Evolutionary conservation across 2,113 vertebrate genomes (phyloP), one percentile per base, ranked within the genome.

Genomic region (Corydoras maculifer): DNA sequence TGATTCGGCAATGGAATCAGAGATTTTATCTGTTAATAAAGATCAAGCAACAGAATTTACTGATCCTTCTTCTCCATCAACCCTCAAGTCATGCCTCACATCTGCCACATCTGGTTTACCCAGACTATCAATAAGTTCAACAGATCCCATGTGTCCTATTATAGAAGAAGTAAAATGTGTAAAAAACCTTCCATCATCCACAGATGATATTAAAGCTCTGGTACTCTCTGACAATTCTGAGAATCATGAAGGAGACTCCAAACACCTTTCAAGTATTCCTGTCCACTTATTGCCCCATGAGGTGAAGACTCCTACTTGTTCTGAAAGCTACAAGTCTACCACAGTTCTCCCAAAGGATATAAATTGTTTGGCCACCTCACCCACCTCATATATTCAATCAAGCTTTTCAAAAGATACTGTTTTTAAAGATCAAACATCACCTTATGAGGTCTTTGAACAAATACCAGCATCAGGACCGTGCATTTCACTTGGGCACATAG

Each of bases 361-460:
- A 62, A 31, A 31, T 65, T 48, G 70, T 71, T 55, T 58, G 15
- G 49, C 43, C 7, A 62, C 50, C 31, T 81, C 84, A 59, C 76
- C 70, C 74, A 53, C 66, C 58, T 66, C 48, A 66, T 54, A 29
- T 57, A 9, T 69, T 54, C 68, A 51, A 63, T 58, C 67, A 69
- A 57, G 12, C 53, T 59, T 53, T 59, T 15, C 55, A 75, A 15
- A 25, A 58, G 25, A 75, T 9, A 59, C 3, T 29, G 3, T 49
- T 67, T 72, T 58, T 9, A 74, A 5, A 62, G 53, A 55, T 57
- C 64, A 62, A 54, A 43, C 10, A 49, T 55, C 58, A 54, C 50
- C 58, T 49, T 32, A 62, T 9, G 62, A 2, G 57, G 31, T n/a
- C 30, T 54, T 13, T 71, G 43, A 78, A 50, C 7, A 62, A 4